phyloP scores from a whole-genome alignment of 2,113 vertebrate genomes.

The Nanger granti region DNA sequence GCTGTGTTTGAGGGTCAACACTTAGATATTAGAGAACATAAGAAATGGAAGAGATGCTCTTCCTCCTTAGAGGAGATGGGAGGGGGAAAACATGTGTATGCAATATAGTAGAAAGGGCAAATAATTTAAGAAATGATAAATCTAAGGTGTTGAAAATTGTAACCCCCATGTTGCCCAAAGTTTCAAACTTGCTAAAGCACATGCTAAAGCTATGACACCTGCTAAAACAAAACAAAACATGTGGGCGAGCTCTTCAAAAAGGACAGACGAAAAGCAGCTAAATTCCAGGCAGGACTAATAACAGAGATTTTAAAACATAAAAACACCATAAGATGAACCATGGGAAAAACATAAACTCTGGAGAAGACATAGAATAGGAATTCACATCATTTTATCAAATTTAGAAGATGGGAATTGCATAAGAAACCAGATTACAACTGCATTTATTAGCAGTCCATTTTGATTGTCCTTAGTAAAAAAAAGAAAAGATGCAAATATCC shows the following conservation, averaged over 20 bases:
- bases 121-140: neutral
- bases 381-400: neutral
- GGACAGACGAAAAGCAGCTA: neutral
- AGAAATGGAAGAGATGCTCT: neutral
- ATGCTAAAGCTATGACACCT: neutral
- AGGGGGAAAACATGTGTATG: neutral
- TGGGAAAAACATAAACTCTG: neutral
- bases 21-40: neutral
- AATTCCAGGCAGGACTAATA: neutral
- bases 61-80: neutral
- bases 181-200: neutral
- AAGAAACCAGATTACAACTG: neutral
- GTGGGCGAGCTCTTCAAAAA: neutral
- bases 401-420: accelerated
- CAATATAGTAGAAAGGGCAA: neutral
- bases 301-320: neutral
- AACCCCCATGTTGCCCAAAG: neutral
- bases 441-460: neutral
- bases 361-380: neutral
- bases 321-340: neutral
- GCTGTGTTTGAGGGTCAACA: neutral
- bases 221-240: neutral
- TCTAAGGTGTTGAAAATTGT: neutral
- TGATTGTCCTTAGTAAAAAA: neutral
- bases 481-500: neutral